Base-by-base conservation (phyloP, 2,797 vertebrate species). In the Diceros bicornis region DNA sequence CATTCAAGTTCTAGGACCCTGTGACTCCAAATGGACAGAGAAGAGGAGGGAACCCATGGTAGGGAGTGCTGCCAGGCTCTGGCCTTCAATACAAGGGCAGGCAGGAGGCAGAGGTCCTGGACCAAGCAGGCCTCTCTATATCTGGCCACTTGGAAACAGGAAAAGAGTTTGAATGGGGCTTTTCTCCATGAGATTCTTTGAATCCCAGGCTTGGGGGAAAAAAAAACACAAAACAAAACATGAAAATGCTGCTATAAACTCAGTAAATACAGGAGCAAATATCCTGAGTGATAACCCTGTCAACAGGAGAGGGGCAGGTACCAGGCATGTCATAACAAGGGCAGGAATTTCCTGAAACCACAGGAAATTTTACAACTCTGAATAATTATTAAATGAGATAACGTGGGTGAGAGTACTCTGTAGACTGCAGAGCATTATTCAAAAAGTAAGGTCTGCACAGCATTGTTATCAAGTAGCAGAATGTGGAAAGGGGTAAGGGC, bases 251-350 rank as follows among this genome's bases (percentile, higher is more conserved):
- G 11, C 64, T 72, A 77, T 84, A 55, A 72, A 87, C n/a, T 78
- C 41, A 68, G n/a, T 78, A 55, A 90, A 75, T 14, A 64, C 4
- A 94, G 29, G 27, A 71, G n/a, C 18, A 87, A 77, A 79, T 44
- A 72, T 25, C 47, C 64, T 81, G 16, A 6, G 64, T 29, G 13
- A 61, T 81, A 81, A 77, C 29, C 59, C 59, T 75, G 66, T 64
- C 66, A 32, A 17, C 13, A 25, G 34, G 68, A 86, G 57, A 93
- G 18, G 23, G 23, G 59, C 55, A 90, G 61, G 23, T 92, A 29
- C 47, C 79, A 69, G 37, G 81, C 83, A 90, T 61, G 75, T 74
- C 57, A 10, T 16, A 87, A 96, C 83, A 97, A 89, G 91, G 87
- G 25, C n/a, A 44, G 72, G 87, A 78, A 72, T 75, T 79, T 92